Evolutionary conservation across 2,888 invertebrate species (phyloP), one percentile per base, ranked within the genome.

Genomic region (Callinectes sapidus): DNA sequence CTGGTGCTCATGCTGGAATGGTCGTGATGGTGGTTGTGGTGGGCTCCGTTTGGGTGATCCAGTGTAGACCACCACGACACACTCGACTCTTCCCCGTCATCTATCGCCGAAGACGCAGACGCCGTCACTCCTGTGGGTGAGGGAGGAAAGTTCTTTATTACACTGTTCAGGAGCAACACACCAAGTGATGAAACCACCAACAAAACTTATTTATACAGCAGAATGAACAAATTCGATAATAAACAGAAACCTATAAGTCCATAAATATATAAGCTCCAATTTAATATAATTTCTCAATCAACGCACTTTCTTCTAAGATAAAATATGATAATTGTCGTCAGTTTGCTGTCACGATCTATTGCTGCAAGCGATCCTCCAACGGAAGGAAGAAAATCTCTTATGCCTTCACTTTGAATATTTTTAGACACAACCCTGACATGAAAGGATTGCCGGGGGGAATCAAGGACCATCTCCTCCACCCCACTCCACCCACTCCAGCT

Each of bases 41-140:
- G 86, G 90, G 35, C 42, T 39, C 42, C n/a, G 66, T 77, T 16
- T 61, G 71, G 90, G 42, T 77, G 90, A 39, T 86, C 39, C 39
- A 10, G 8, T 3, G 86, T 86, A 39, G 88, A 88, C 48, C 42
- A 28, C 54, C 16, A 54, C 1, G 55, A 88, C 23, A 42, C 32
- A 88, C 32, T 88, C 81, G 16, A 35, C 32, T 81, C 81, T 16
- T 81, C 81, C 16, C 14, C 32, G 32, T 81, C 35, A 28, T 81
- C 81, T 39, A 55, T 28, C 3, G 85, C 3, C 35, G 61, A 32
- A 0, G 86, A 48, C 0, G 55, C 54, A 16, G n/a, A 81, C 35
- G 81, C 32, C 35, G 35, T 35, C 16, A 81, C 81, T 14, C 81
- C 81, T 81, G 81, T 16, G 81, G 81, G 16, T 23, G 35, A 10